Percentiles rank a stretch among this genome's conserved stretches.
These are phyloP conservation scores for Corapipo altera DNA, from an alignment of 2,113 vertebrate genomes.

Conservation along the genomic window DNA sequence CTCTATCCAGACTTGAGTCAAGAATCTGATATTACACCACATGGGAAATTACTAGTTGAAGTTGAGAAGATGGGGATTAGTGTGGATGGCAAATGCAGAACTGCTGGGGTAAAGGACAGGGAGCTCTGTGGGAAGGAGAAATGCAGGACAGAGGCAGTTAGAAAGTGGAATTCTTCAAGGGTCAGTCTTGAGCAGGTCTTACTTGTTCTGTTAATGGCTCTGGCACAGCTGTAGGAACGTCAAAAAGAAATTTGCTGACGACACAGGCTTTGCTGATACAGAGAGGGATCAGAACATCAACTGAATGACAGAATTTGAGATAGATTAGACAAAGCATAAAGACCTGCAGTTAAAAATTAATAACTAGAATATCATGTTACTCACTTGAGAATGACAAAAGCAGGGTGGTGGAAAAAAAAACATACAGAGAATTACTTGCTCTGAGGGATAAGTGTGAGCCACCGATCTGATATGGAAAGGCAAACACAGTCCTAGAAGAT, in stretches of 20 bases:
- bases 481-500: conserved; percentile 36
- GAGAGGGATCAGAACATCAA: neutral
- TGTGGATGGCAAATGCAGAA: neutral
- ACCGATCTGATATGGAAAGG: conserved; percentile 14
- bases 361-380: conserved; percentile 29
- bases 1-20: neutral
- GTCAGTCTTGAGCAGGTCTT: neutral
- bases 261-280: neutral
- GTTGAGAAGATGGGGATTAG: conserved; percentile 41
- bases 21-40: conserved; percentile 13
- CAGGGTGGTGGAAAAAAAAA: neutral
- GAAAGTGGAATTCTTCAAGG: neutral
- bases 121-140: neutral
- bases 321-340: neutral
- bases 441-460: conserved; percentile 23
- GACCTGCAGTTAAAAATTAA: conserved; percentile 35
- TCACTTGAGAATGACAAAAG: conserved; percentile 47
- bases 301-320: conserved; percentile 5
- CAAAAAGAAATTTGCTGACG: conserved; percentile 1
- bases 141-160: neutral
- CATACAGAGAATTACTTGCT: neutral
- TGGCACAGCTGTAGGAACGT: neutral
- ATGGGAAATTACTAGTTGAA: conserved; percentile 28
- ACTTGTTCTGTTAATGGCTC: neutral
- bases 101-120: neutral